Evolutionary conservation across 1,140 invertebrate species (phyloP).

Genomic region (Dendroctonus valens): DNA sequence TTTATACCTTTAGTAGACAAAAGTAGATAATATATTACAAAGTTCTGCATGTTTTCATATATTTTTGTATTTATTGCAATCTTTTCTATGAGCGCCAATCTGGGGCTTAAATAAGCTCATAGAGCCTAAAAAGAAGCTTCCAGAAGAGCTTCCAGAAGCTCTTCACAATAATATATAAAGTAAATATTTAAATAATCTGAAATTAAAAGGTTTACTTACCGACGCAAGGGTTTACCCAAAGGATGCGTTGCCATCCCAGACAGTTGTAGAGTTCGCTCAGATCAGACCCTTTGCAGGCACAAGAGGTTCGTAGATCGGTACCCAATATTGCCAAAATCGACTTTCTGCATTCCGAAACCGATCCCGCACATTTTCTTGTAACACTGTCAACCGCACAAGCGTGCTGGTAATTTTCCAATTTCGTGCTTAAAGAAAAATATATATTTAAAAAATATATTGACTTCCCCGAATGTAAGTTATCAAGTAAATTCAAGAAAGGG

Average conservation of each 20-base stretch:
- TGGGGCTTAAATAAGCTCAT: too few species aligned
- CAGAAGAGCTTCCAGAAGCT: too few species aligned
- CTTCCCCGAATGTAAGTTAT: not conserved
- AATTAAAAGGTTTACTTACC: constrained; percentile 66
- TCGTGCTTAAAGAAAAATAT: constrained; percentile 55
- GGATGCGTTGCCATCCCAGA: constrained; percentile 83
- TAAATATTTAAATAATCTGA: too few species aligned
- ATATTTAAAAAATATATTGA: not conserved
- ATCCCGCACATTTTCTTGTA: constrained; percentile 85
- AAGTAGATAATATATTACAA: too few species aligned
- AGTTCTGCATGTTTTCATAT: too few species aligned
- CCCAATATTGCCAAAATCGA: constrained; percentile 84
- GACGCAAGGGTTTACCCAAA: constrained; percentile 91
- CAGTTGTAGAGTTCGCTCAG: constrained; percentile 80
- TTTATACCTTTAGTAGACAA: too few species aligned
- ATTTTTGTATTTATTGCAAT: too few species aligned
- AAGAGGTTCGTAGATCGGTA: constrained; percentile 77
- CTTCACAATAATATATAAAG: too few species aligned
- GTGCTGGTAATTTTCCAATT: constrained; percentile 84
- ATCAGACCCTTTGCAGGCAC: constrained; percentile 81
- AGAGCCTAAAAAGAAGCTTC: too few species aligned
- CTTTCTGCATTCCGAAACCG: constrained; percentile 72
- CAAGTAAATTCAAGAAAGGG: too few species aligned
- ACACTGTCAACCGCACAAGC: constrained; percentile 85
- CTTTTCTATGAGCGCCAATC: too few species aligned